Base-by-base conservation (phyloP, 2,888 invertebrate species). In the Tigriopus californicus region DNA sequence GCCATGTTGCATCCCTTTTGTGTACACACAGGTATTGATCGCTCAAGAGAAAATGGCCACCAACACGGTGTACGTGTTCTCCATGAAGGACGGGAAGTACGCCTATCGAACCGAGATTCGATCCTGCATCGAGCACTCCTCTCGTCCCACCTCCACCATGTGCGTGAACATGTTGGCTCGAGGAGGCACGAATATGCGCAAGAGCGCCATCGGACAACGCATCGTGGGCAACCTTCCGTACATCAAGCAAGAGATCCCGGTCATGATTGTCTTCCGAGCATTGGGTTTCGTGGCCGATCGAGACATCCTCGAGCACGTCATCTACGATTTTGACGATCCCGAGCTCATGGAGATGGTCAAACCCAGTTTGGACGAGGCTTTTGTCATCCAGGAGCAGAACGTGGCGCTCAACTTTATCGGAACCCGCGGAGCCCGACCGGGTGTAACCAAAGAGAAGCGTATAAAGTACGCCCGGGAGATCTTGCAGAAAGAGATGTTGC, bases 281-380 rank as follows among this genome's bases (percentile, higher is more conserved):
- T 55, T 64, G 61, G 97, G 98, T 41, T 99, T 99, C 74, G 98
- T 98, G 48, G 95, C 98, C 10, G 98, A 99, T 73, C 80, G 98
- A 68, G 98, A 99, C 74, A 99, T 99, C 67, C 76, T 99, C 22
- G 98, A 99, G 70, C 98, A 99, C 68, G 98, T 99, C 63, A 98
- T 99, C 67, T 99, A 99, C 71, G 98, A 99, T 70, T 98, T 98
- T 74, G 95, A 98, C 72, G 98, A 99, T 74, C 97, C 94, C 8
- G 98, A 99, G 76, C 97, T 99, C 95, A 98, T 99, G 97, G 98
- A 99, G 79, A 97, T 99, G 95, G 95, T 75, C 0, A 99, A 99
- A 71, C 98, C 98, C 0, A 97, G 97, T 0, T 74, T 98, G 60
- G 98, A 98, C 73, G 98, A 98, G 75, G 98, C 98, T 48, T 98